phyloP scores from a whole-genome alignment of 2,888 invertebrate species.

The Apamea sordens region DNA sequence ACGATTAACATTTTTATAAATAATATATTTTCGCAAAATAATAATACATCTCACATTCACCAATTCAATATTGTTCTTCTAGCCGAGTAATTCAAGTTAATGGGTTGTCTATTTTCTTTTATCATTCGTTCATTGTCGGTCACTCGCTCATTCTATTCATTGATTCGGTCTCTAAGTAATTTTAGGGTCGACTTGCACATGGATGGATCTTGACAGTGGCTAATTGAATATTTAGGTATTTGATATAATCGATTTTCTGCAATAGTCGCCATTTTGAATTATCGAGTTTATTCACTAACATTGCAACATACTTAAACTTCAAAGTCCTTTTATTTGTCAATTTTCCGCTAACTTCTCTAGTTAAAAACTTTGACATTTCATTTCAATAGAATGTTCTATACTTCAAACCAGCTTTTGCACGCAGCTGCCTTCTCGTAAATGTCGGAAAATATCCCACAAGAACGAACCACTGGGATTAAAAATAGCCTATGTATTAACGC shows the following conservation, averaged over 20 bases:
- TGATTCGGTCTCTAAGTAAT: slow-evolving; percentile 30
- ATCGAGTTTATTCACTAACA: neutral
- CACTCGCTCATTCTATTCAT: slow-evolving; percentile 37
- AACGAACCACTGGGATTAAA: too few relatives aligned
- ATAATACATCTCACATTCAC: neutral
- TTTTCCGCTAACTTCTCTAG: neutral
- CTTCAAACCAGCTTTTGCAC: neutral
- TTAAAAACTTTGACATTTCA: neutral
- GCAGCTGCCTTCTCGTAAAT: too few relatives aligned
- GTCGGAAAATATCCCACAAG: too few relatives aligned
- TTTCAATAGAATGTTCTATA: neutral
- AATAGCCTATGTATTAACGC: too few relatives aligned
- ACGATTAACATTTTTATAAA: slow-evolving; percentile 2
- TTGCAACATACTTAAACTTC: neutral
- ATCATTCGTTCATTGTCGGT: slow-evolving; percentile 44
- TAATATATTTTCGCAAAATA: slow-evolving; percentile 17
- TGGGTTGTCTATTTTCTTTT: slow-evolving; percentile 31
- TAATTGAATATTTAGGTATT: slow-evolving; percentile 5
- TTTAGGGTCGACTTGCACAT: slow-evolving; percentile 34
- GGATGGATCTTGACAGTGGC: slow-evolving; percentile 22
- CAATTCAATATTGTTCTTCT: slow-evolving; percentile 19
- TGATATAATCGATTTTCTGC: neutral
- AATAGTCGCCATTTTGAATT: neutral
- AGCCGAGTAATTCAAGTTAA: slow-evolving; percentile 39
- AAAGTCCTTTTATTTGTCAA: too few relatives aligned